Base-by-base conservation (phyloP, 1,140 invertebrate species). In the Cataglyphis hispanica region DNA sequence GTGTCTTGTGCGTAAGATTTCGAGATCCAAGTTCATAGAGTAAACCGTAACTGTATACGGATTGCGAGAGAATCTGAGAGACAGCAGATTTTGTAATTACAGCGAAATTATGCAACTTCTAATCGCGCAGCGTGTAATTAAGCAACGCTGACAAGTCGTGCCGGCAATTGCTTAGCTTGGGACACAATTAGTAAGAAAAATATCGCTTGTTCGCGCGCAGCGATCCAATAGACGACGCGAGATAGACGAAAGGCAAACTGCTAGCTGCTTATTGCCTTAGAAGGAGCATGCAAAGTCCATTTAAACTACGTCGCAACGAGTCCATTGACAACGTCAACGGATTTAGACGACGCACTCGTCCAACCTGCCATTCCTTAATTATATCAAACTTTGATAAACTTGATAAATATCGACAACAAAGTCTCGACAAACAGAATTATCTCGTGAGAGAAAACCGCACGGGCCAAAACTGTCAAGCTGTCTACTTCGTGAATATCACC, bases 211-310 rank as follows among this genome's bases (percentile, higher is more conserved):
- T 72, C 37, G 37, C 67, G 53, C 27, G 27, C 67, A 27, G 22
- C 25, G n/a, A 22, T 81, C 50, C 37, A 13, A 72, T 81, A 72
- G 22, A 46, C 77, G 31, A 27, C 27, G 22, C 13, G 7, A 27
- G 37, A 72, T 60, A 60, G 37, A 81, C 78, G 78, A 46, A 81
- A 46, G 25, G 34, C 27, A 69, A 83, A 40, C 78, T n/a, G 34
- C n/a, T 34, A 58, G 66, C 46, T 72, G 78, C 58, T 81, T 70
- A 74, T 72, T 72, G 67, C 78, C 74, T 72, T 46, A 74, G 27
- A 53, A 37, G 25, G 19, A 72, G 78, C 67, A 83, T 72, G 78
- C 78, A 83, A 83, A 83, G 67, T 74, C 78, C 53, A 83, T 83
- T 83, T 83, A 83, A 83, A 74, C 67, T 83, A 60, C 37, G 19